phyloP scores from a whole-genome alignment of 2,113 vertebrate genomes.

The Pelecanoides urinatrix region DNA sequence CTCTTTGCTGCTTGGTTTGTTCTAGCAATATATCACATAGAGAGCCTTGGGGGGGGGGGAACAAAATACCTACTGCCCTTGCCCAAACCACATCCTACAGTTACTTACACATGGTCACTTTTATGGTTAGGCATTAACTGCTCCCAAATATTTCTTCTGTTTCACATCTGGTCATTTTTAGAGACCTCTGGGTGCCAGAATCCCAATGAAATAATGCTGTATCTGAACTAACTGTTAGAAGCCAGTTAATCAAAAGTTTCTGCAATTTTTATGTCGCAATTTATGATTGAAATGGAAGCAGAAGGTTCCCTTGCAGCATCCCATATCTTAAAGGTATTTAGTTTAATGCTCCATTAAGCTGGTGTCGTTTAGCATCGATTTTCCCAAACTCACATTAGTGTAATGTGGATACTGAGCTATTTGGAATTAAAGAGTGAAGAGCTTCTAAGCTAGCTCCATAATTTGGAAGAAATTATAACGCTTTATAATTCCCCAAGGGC shows the following conservation, averaged over 20 bases:
- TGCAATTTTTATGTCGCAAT: not conserved
- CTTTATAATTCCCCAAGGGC: not conserved
- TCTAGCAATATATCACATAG: not conserved
- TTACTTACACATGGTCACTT: constrained; percentile 7
- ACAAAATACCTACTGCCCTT: not conserved
- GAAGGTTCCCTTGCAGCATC: not conserved
- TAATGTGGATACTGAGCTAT: not conserved
- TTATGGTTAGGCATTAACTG: constrained; percentile 23
- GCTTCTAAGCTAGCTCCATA: not conserved
- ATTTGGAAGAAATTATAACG: not conserved
- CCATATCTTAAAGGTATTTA: not conserved
- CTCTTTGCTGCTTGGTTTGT: constrained; percentile 2
- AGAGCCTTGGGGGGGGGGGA: not conserved
- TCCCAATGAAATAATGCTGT: constrained; percentile 1
- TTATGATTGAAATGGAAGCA: not conserved
- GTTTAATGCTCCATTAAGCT: constrained; percentile 1
- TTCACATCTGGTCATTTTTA: constrained; percentile 34
- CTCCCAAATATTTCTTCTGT: constrained; percentile 1
- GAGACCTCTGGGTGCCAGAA: constrained; percentile 25
- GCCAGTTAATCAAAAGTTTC: not conserved
- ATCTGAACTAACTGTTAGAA: constrained; percentile 2
- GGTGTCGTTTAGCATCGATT: not conserved
- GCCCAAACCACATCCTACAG: constrained; percentile 23
- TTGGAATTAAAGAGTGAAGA: not conserved
- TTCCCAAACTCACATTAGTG: not conserved